Evolutionary conservation across 2,113 vertebrate species (phyloP).

Genomic region (Pachyramphus minor): DNA sequence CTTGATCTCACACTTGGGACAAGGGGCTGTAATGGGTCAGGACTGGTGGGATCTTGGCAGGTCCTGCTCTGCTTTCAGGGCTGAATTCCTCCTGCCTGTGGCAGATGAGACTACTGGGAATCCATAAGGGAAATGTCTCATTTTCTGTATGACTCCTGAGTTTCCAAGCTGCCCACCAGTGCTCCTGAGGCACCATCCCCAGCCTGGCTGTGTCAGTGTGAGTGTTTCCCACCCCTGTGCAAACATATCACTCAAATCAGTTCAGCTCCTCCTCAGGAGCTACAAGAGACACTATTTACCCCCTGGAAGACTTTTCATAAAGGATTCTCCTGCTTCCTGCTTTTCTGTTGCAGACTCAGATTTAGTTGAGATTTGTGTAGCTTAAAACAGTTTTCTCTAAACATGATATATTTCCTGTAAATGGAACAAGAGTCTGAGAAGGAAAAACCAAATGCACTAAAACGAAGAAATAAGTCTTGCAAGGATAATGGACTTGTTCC

Average conservation of each 20-base stretch:
- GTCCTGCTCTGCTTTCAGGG: not conserved
- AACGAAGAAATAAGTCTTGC: not conserved
- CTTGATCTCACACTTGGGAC: fast-evolving
- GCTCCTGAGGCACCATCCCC: fast-evolving
- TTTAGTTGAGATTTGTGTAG: not conserved
- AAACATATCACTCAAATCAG: not conserved
- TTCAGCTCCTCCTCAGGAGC: too few species aligned
- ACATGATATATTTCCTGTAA: not conserved
- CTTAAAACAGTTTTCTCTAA: not conserved
- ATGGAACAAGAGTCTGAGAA: not conserved
- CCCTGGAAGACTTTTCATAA: not conserved
- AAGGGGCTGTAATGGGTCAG: not conserved
- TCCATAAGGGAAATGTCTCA: too few species aligned
- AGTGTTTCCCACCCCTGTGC: too few species aligned
- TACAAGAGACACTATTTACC: not conserved
- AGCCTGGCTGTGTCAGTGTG: too few species aligned
- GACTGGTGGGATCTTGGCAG: not conserved
- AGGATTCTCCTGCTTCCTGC: not conserved
- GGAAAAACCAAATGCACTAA: not conserved
- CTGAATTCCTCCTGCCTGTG: not conserved
- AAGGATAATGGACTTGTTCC: not conserved
- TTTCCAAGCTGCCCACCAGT: not conserved
- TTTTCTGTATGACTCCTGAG: fast-evolving
- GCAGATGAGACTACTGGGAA: too few species aligned
- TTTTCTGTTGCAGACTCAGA: not conserved